Evolutionary conservation across 2,888 invertebrate species (phyloP).

Genomic region (Orchesella flavescens): DNA sequence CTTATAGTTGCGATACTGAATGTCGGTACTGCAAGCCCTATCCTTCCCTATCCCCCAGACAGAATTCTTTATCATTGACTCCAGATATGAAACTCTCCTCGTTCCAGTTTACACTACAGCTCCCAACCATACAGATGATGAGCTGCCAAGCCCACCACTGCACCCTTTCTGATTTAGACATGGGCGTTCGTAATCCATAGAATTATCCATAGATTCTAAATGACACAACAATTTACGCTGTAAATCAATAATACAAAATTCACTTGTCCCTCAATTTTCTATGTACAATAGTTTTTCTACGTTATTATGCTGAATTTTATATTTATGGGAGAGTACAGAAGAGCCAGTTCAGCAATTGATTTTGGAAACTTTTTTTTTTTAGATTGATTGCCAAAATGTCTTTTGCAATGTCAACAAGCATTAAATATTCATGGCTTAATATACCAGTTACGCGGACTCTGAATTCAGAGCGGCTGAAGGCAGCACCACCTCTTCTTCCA

Average conservation of each 20-base stretch:
- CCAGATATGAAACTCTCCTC: constrained; percentile 45
- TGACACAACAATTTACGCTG: constrained; percentile 52
- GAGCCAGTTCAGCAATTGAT: constrained; percentile 16
- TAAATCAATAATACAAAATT: constrained; percentile 35
- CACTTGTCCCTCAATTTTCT: constrained; percentile 28
- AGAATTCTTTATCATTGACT: constrained; percentile 45
- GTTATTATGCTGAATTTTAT: background rate
- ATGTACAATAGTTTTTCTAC: constrained; percentile 1
- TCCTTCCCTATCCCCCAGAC: constrained; percentile 47
- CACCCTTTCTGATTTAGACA: constrained; percentile 46
- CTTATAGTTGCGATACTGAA: constrained; percentile 38
- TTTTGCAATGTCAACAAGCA: background rate
- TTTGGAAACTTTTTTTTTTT: no score
- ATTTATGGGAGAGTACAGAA: background rate
- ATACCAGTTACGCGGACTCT: constrained; percentile 59
- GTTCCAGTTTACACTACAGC: constrained; percentile 49
- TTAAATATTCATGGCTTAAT: constrained; percentile 13
- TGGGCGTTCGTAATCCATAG: constrained; percentile 54
- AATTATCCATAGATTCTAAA: constrained; percentile 58
- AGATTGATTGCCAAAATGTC: background rate
- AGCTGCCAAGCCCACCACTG: constrained; percentile 49
- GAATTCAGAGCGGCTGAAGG: constrained; percentile 53
- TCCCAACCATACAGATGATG: constrained; percentile 41
- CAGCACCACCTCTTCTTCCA: constrained; percentile 40
- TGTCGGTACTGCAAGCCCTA: constrained; percentile 53